Conservation (phyloP, 1,140 invertebrate species). For the Mylabris phalerata region DNA sequence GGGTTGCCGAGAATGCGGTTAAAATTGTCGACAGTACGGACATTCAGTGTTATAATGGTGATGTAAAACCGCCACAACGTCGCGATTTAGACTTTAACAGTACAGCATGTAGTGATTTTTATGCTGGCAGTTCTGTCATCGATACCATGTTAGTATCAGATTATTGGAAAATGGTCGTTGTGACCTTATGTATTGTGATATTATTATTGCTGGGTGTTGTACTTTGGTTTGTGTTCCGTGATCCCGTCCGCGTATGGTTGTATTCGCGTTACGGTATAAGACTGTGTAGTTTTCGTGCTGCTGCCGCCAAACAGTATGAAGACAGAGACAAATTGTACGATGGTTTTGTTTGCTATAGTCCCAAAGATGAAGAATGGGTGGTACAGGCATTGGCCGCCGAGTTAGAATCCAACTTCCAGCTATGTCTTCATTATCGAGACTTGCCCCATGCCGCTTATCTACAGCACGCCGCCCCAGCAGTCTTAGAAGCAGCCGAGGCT, state of each 20-base stretch:
- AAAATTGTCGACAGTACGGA: slow-evolving; percentile 71
- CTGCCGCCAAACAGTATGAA: slow-evolving; percentile 50
- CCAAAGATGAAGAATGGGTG: slow-evolving; percentile 87
- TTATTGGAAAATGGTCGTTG: slow-evolving; percentile 77
- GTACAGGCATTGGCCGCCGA: slow-evolving; percentile 74
- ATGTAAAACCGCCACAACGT: slow-evolving; percentile 61
- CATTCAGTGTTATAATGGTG: slow-evolving; percentile 73
- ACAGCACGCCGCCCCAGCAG: slow-evolving; percentile 64
- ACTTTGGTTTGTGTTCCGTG: slow-evolving; percentile 74
- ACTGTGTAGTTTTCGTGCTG: slow-evolving; percentile 56
- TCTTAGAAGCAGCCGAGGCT: slow-evolving; percentile 81
- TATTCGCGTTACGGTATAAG: slow-evolving; percentile 80
- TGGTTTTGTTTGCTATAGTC: slow-evolving; percentile 87
- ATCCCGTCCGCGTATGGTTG: slow-evolving; percentile 77
- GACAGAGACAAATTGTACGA: slow-evolving; percentile 84
- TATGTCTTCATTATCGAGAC: slow-evolving; percentile 83
- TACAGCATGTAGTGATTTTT: slow-evolving; percentile 76
- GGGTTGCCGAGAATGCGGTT: slow-evolving; percentile 72
- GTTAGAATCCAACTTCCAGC: slow-evolving; percentile 75
- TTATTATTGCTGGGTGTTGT: slow-evolving; percentile 65
- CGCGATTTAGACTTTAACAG: slow-evolving; percentile 73
- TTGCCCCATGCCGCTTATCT: slow-evolving; percentile 65
- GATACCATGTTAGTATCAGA: slow-evolving; percentile 76
- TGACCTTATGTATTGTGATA: slow-evolving; percentile 67
- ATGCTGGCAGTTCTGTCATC: slow-evolving; percentile 71